A percentile compares a stretch with the other conserved stretches of the same genome.
Evolutionary conservation across 2,888 invertebrate genomes (phyloP).

Genomic region (Conistra vaccinii): DNA sequence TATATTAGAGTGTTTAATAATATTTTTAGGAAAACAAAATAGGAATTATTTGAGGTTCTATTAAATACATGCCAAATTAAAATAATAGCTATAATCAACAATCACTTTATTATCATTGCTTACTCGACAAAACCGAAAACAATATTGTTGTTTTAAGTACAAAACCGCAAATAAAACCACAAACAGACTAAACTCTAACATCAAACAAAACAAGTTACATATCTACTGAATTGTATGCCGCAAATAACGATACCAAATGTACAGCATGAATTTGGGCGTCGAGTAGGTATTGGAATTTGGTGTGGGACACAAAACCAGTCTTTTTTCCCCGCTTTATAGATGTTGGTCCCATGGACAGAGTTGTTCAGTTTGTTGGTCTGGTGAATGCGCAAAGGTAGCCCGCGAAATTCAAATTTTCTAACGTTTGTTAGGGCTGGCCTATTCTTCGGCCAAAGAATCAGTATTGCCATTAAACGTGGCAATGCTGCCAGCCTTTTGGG

Average conservation of each 20-base stretch:
- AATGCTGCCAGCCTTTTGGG: not conserved
- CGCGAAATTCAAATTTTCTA: too few relatives aligned
- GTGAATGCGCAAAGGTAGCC: too few relatives aligned
- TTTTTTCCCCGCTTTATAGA: too few relatives aligned
- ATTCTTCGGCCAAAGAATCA: not conserved
- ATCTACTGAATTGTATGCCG: not conserved
- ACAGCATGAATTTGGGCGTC: too few relatives aligned
- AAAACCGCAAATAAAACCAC: slow-evolving; percentile 9
- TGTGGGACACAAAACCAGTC: too few relatives aligned
- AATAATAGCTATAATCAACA: not conserved
- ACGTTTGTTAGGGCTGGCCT: too few relatives aligned
- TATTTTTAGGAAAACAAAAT: not conserved
- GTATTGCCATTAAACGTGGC: not conserved
- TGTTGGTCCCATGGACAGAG: too few relatives aligned
- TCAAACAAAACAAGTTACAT: not conserved
- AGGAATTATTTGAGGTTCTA: not conserved
- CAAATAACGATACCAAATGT: not conserved
- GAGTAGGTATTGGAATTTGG: too few relatives aligned
- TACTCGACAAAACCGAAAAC: slow-evolving; percentile 7
- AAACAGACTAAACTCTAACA: slow-evolving; percentile 2
- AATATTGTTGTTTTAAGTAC: not conserved
- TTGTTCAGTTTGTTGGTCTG: too few relatives aligned
- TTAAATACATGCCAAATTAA: not conserved
- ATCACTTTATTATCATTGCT: not conserved
- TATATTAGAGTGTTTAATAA: too few relatives aligned